These are phyloP conservation scores for Mesocentrotus franciscanus DNA, from an alignment of 53 echinoderm and acorn worm genomes.

Conservation along the genomic window DNA sequence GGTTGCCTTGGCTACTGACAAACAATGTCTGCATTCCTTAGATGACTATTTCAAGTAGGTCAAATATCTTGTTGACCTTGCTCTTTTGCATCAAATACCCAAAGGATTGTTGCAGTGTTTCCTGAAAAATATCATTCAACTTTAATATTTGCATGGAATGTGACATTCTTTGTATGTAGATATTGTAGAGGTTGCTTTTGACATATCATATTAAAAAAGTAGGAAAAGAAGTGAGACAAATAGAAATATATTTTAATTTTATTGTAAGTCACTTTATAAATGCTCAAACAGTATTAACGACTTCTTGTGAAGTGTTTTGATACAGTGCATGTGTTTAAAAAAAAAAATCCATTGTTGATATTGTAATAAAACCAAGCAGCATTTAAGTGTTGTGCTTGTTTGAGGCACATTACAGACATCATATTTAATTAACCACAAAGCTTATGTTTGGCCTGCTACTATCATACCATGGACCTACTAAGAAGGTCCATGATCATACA, in stretches of 20 bases:
- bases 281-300: background rate
- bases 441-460: background rate
- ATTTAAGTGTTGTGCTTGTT: background rate
- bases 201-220: background rate
- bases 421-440: background rate
- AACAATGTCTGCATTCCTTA: conserved; percentile 48
- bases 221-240: background rate
- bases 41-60: conserved; percentile 8
- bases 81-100: background rate
- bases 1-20: conserved; percentile 37
- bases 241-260: background rate
- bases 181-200: background rate
- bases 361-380: background rate
- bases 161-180: background rate
- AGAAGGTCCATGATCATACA: background rate
- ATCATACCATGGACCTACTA: too few species aligned
- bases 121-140: background rate
- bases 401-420: background rate
- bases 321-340: background rate
- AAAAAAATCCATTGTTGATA: background rate
- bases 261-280: background rate
- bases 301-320: background rate
- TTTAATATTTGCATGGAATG: background rate
- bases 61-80: conserved; percentile 16
- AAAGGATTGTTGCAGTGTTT: background rate